Evolutionary conservation across 2,888 invertebrate species (phyloP).

Genomic region (Synanthedon formicaeformis): DNA sequence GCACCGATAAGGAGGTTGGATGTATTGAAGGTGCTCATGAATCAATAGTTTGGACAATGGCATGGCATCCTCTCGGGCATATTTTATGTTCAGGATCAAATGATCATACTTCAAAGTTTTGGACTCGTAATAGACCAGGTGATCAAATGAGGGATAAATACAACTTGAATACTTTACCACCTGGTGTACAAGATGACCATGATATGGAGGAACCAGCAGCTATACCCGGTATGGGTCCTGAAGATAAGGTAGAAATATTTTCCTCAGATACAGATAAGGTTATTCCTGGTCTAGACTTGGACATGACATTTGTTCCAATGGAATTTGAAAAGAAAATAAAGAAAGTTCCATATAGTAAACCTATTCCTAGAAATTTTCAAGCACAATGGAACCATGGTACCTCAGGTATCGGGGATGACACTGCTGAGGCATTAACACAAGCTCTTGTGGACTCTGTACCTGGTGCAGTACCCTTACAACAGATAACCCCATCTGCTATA

Average conservation of each 20-base stretch:
- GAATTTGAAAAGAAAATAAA: conserved; percentile 81
- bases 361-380: conserved; percentile 95
- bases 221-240: conserved; percentile 98
- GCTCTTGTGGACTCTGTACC: conserved; percentile 81
- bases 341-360: conserved; percentile 94
- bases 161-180: conserved; percentile 91
- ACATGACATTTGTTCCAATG: conserved; percentile 73
- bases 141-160: conserved; percentile 99
- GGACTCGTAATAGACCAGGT: conserved; percentile 98
- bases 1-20: conserved; percentile 97
- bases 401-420: conserved; percentile 57
- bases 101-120: conserved; percentile 98
- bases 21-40: conserved; percentile 99
- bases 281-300: conserved; percentile 91
- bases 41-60: conserved; percentile 98
- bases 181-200: conserved; percentile 73
- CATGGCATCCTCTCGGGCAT: conserved; percentile 99
- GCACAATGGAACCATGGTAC: conserved; percentile 93
- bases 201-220: conserved; percentile 80
- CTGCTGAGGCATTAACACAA: conserved; percentile 76
- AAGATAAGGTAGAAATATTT: conserved; percentile 87
- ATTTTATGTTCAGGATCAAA: conserved; percentile 99
- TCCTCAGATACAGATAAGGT: conserved; percentile 71
- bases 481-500: conserved; percentile 83
- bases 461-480: conserved; percentile 81